phyloP scores from a whole-genome alignment of 1,140 invertebrate genomes.

The Gonioctena quinquepunctata region DNA sequence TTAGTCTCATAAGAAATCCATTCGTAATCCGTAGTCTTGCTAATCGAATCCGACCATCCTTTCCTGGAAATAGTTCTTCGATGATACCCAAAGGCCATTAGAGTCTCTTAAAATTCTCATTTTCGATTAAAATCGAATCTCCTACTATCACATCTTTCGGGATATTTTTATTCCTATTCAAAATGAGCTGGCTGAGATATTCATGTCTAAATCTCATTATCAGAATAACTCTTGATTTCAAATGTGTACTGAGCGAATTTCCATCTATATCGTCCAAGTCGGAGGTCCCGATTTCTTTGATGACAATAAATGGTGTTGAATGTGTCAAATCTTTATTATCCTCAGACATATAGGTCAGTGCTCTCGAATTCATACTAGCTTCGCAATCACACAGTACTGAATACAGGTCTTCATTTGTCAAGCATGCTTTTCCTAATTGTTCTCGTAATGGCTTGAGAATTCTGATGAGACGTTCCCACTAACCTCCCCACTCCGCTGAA shows the following conservation, averaged over 20 bases:
- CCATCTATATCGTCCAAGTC: not conserved
- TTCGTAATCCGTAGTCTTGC: conserved; percentile 10
- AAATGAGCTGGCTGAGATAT: not conserved
- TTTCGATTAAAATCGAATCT: conserved; percentile 23
- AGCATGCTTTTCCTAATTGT: too few relatives aligned
- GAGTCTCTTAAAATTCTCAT: conserved; percentile 23
- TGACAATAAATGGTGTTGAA: not conserved
- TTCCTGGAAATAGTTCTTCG: conserved; percentile 16
- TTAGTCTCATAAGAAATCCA: conserved; percentile 13
- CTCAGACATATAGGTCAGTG: too few relatives aligned
- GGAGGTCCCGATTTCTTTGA: not conserved
- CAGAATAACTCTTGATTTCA: not conserved
- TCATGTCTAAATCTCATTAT: not conserved
- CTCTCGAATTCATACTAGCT: conserved; percentile 38
- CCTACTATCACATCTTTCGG: not conserved
- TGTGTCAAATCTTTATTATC: too few relatives aligned
- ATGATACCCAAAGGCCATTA: conserved; percentile 23
- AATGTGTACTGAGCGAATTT: not conserved
- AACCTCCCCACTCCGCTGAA: conserved; percentile 50
- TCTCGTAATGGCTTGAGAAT: not conserved
- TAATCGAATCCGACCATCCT: conserved; percentile 20
- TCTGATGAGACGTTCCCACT: not conserved
- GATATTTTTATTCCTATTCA: too few relatives aligned
- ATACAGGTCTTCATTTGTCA: not conserved
- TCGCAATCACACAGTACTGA: conserved; percentile 38